Evolutionary conservation across 2,888 invertebrate species (phyloP).

Genomic region (Bugula neritina): DNA sequence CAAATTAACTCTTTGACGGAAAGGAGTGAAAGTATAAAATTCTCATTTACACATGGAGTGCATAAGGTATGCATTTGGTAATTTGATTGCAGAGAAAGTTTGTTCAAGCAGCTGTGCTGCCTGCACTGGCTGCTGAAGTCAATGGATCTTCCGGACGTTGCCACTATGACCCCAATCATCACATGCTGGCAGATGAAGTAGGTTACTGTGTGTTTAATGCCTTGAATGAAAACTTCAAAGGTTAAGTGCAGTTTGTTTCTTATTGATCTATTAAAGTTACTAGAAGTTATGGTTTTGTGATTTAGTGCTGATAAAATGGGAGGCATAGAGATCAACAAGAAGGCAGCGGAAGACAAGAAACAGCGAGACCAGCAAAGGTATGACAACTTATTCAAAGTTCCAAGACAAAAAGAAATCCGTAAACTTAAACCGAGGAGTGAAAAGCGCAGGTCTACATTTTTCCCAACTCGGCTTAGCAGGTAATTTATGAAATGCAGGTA

Average conservation of each 20-base stretch:
- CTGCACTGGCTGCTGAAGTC: slow-evolving; percentile 52
- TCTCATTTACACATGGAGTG: no score
- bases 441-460: slow-evolving; percentile 15
- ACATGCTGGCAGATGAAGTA: slow-evolving; percentile 49
- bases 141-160: slow-evolving; percentile 42
- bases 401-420: not conserved
- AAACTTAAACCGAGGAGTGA: not conserved
- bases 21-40: no score
- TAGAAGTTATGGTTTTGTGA: no score
- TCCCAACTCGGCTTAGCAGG: slow-evolving; percentile 10
- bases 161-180: slow-evolving; percentile 43
- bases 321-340: slow-evolving; percentile 6
- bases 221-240: no score
- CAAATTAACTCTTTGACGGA: no score
- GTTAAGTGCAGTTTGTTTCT: no score
- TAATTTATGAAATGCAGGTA: not conserved
- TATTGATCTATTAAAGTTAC: no score
- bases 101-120: slow-evolving; percentile 51
- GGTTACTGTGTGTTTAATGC: no score
- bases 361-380: slow-evolving; percentile 21
- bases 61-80: no score
- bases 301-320: slow-evolving; percentile 24
- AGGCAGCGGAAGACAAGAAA: slow-evolving; percentile 10
- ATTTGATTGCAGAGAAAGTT: slow-evolving; percentile 41
- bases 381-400: slow-evolving; percentile 12